Evolutionary conservation across 53 echinoderm and acorn worm species (phyloP).

Genomic region (Paracentrotus lividus): DNA sequence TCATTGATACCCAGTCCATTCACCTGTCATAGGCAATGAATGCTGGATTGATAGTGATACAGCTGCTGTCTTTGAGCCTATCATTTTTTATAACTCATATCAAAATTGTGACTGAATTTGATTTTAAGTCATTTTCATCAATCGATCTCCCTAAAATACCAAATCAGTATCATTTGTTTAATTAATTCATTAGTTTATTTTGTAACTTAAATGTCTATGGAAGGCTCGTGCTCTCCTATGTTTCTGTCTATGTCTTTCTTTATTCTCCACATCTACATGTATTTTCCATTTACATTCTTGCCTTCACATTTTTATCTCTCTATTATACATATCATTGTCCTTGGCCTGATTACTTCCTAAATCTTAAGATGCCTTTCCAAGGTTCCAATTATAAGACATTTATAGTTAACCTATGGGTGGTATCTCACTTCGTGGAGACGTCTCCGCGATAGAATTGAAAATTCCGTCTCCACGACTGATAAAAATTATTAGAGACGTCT

Average conservation of each 20-base stretch:
- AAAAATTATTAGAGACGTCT: too few relatives aligned
- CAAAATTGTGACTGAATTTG: too few relatives aligned
- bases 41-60: constrained; percentile 24
- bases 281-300: too few relatives aligned
- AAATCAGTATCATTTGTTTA: neutral
- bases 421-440: too few relatives aligned
- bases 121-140: neutral
- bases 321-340: neutral
- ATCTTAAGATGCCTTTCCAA: neutral
- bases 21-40: neutral
- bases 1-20: constrained; percentile 10
- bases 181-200: neutral
- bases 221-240: neutral
- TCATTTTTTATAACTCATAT: neutral
- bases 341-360: neutral
- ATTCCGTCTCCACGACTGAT: too few relatives aligned
- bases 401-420: neutral
- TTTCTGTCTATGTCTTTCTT: neutral
- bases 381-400: neutral
- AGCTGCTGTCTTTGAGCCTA: constrained; percentile 15
- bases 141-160: neutral
- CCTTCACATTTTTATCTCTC: neutral
- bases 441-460: too few relatives aligned
- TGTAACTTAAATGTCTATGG: neutral
- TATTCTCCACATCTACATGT: neutral